Conservation (phyloP, 2,797 vertebrate genomes). For the Arctocebus calabarensis region DNA sequence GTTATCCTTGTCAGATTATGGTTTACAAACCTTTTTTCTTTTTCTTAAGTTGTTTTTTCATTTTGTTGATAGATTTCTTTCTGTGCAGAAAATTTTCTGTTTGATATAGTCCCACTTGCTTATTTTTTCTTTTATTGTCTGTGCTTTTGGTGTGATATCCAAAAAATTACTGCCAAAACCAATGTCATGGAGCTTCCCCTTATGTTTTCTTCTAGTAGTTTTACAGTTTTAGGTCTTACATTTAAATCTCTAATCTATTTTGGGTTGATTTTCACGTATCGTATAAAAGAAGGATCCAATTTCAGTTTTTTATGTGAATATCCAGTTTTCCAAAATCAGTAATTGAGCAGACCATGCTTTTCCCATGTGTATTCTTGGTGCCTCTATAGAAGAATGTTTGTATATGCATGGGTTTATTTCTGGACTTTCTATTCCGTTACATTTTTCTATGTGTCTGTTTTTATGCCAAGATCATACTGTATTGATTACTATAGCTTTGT, state of each 20-base stretch:
- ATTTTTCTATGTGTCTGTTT: background rate
- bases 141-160: background rate
- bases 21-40: background rate
- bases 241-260: background rate
- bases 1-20: background rate
- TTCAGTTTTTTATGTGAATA: background rate
- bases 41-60: background rate
- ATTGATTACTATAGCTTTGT: background rate
- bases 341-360: background rate
- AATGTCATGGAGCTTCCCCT: background rate
- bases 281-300: background rate
- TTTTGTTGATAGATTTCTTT: background rate
- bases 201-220: background rate
- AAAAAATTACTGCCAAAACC: background rate
- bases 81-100: background rate
- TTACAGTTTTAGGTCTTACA: background rate
- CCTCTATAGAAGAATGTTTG: background rate
- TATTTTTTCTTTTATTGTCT: background rate
- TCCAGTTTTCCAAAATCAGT: background rate
- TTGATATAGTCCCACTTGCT: background rate
- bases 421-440: background rate
- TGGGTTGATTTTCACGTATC: background rate
- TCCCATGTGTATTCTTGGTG: background rate
- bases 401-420: background rate
- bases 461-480: background rate